Conservation (phyloP, 2,113 vertebrate genomes). For the Morone saxatilis region DNA sequence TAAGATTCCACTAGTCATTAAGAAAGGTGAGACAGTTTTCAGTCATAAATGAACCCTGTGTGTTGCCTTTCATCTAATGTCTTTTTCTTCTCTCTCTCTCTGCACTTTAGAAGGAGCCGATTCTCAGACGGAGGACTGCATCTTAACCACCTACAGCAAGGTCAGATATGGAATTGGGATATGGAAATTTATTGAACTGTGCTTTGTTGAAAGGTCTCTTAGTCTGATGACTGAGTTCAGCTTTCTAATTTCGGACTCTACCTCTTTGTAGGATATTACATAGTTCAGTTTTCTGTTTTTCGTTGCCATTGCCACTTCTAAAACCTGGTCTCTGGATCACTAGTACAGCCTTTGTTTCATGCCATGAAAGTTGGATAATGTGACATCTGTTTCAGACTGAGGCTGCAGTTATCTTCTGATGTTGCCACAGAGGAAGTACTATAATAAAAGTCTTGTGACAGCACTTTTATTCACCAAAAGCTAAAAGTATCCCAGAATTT, state of each 20-base stretch:
- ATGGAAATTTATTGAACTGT: background rate
- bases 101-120: conserved; percentile 85
- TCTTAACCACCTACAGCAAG: conserved; percentile 93
- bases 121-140: conserved; percentile 91
- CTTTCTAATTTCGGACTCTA: background rate
- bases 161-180: conserved; percentile 76
- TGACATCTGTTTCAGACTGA: background rate
- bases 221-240: background rate
- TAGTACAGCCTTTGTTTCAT: background rate
- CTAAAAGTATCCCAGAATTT: background rate
- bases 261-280: background rate
- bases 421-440: background rate
- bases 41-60: background rate
- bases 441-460: background rate
- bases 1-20: conserved; percentile 95
- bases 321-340: background rate
- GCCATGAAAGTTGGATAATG: background rate
- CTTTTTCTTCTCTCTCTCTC: background rate
- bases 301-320: background rate
- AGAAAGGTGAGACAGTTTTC: conserved; percentile 88
- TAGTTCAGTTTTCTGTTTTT: background rate
- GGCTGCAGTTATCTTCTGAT: background rate
- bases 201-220: background rate
- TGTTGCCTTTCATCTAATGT: background rate
- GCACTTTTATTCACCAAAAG: background rate